phyloP scores from a whole-genome alignment of 2,797 vertebrate genomes.

The Hydrolagus colliei region DNA sequence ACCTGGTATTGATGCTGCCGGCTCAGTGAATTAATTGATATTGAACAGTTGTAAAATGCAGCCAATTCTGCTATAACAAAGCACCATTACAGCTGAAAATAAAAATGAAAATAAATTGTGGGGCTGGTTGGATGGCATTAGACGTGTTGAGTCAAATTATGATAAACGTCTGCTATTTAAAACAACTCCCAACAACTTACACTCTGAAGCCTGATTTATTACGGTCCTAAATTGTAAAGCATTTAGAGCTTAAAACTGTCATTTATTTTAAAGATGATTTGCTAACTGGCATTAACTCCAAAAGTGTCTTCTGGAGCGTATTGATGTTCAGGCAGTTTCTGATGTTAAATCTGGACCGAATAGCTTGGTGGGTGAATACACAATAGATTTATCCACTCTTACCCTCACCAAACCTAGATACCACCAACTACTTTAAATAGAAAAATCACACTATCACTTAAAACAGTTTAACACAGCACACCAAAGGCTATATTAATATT shows the following conservation, averaged over 20 bases:
- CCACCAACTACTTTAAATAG: too few relatives aligned
- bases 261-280: neutral
- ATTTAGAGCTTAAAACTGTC: neutral
- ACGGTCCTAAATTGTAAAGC: neutral
- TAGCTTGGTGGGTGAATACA: too few relatives aligned
- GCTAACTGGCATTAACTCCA: neutral
- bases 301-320: too few relatives aligned
- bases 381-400: too few relatives aligned
- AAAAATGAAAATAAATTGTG: neutral
- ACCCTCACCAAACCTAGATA: too few relatives aligned
- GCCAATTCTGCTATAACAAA: neutral
- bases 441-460: too few relatives aligned
- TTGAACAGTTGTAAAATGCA: too few relatives aligned
- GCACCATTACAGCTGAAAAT: neutral
- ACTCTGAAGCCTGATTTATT: slow-evolving; percentile 3
- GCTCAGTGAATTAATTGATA: neutral
- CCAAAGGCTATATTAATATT: too few relatives aligned
- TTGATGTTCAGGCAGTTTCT: too few relatives aligned
- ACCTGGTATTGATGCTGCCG: neutral
- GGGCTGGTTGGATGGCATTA: neutral
- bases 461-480: too few relatives aligned
- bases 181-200: neutral
- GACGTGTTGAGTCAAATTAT: neutral
- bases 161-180: neutral
- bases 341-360: too few relatives aligned